Evolutionary conservation across 35 echinoderm and acorn worm species (phyloP), one percentile per base, ranked within the genome.

Genomic region (Nesometra sesokonis): DNA sequence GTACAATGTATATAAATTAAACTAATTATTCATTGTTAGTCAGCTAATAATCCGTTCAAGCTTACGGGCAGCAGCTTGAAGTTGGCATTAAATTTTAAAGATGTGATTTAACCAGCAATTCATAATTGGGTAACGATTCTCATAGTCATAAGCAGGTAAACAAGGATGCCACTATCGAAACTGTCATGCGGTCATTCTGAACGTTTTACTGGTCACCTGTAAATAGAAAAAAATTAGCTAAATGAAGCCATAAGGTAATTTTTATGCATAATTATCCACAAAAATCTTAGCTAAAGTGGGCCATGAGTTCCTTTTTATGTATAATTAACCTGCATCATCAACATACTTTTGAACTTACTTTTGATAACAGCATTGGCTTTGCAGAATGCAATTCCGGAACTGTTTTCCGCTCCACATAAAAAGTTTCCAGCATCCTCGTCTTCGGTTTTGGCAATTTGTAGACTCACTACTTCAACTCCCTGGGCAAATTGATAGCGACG

Each of bases 401-500:
- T 78, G 33, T 91, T 91, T 9, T 85, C 77, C 13, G 89, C 89
- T 35, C 79, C 31, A 77, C 89, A 91, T 35, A 80, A 46, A 36
- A 86, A 91, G 32, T 91, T 84, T 80, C 89, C 89, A 19, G 52
- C 31, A 67, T 91, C 89, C 32, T 86, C 43, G 8, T 57, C 78
- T 37, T 77, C 77, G 13, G 83, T 36, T n/a, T 80, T 85, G 29
- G 83, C 46, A 33, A 91, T 82, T 29, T 77, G 31, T 29, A 86
- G 78, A 34, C n/a, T 80, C n/a, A 77, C 47, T 2, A 78, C 31
- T 21, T 84, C 89, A 34, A 46, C 89, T 81, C 31, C 84, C 29
- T 34, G 57, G 81, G 77, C 37, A 37, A 84, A 81, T 11, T 85
- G 11, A 36, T 91, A 79, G 4, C 37, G 76, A 36, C 82, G 82